These are phyloP conservation scores for Dryococelus australis DNA, from an alignment of 2,888 invertebrate species.

Conservation along the genomic window DNA sequence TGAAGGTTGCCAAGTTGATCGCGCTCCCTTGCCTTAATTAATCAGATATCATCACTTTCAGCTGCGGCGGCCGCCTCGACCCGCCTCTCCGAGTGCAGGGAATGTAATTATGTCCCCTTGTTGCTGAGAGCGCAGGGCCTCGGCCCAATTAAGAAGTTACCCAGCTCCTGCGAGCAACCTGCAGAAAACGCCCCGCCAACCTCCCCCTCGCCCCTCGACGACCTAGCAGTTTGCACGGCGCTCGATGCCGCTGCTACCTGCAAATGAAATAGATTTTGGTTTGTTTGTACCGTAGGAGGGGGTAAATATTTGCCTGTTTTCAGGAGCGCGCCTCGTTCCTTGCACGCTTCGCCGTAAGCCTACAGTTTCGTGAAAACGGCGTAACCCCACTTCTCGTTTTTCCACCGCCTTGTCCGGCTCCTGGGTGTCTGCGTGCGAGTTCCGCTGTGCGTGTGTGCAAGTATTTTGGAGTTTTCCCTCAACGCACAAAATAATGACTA, in stretches of 20 bases:
- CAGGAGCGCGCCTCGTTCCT: not conserved
- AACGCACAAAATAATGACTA: too few species aligned
- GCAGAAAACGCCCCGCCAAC: not conserved
- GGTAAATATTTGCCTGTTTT: not conserved
- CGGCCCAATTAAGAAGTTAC: not conserved
- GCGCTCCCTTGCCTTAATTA: constrained; percentile 1
- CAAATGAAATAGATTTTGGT: not conserved
- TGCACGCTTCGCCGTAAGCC: not conserved
- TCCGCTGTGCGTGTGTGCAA: not conserved
- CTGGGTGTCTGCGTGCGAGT: not conserved
- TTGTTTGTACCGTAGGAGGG: not conserved
- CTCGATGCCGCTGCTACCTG: not conserved
- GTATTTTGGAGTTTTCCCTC: too few species aligned
- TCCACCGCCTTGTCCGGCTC: not conserved
- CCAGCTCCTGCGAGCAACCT: not conserved
- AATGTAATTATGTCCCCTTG: not conserved
- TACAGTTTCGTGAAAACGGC: too few species aligned
- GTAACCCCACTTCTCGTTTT: too few species aligned
- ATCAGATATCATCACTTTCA: not conserved
- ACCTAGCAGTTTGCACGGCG: not conserved
- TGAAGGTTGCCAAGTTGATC: not conserved
- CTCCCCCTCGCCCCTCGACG: not conserved
- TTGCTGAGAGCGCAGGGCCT: not conserved
- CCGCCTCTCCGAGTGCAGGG: not conserved
- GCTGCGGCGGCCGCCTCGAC: not conserved